These are phyloP conservation scores for Acromyrmex echinatior DNA, from an alignment of 1,140 invertebrate species.

Conservation along the genomic window DNA sequence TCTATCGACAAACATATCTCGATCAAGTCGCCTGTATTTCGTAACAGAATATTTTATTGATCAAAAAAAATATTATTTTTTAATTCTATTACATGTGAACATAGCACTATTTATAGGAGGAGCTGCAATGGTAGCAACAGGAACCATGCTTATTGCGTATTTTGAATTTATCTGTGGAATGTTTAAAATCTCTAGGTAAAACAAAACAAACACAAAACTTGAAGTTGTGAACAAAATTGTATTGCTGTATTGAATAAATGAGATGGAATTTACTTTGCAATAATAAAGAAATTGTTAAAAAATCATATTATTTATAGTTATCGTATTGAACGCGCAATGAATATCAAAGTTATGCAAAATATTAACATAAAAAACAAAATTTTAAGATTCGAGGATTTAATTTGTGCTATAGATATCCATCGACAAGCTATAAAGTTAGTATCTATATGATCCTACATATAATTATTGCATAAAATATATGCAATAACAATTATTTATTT, in stretches of 20 bases:
- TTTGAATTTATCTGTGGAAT: slow-evolving; percentile 8
- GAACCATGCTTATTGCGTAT: background rate
- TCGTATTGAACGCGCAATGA: slow-evolving; percentile 20
- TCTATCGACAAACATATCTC: background rate
- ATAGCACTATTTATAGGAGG: background rate
- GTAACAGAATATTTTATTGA: slow-evolving; percentile 4
- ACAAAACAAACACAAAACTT: background rate
- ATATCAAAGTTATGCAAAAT: background rate
- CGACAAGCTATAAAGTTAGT: slow-evolving; percentile 17
- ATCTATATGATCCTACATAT: background rate
- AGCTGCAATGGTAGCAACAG: background rate
- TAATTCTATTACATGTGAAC: background rate
- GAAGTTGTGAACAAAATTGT: background rate
- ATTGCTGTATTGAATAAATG: background rate
- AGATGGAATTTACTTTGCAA: background rate
- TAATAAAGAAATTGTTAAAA: background rate
- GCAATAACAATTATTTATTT: background rate
- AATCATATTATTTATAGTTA: slow-evolving; percentile 15
- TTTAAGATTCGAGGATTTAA: background rate
- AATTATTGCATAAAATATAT: background rate
- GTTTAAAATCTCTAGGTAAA: slow-evolving; percentile 19
- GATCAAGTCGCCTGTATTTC: background rate
- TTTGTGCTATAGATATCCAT: slow-evolving; percentile 21
- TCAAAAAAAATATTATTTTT: background rate
- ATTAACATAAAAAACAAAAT: background rate